Base-by-base conservation (phyloP, 2,888 invertebrate species). In the Empis livida region DNA sequence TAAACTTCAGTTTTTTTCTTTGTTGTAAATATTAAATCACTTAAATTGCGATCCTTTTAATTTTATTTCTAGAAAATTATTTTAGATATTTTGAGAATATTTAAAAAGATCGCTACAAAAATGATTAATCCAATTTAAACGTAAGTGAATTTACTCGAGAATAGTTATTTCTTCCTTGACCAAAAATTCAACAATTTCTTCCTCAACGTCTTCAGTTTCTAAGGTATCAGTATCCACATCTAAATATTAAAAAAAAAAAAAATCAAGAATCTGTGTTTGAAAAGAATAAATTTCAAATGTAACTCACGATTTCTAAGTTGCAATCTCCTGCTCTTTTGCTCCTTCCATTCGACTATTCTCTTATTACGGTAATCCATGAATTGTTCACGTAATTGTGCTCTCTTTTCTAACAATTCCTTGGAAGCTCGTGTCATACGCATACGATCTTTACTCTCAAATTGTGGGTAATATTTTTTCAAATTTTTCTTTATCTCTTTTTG, bases 121-220 rank as follows among this genome's bases (percentile, higher is more conserved):
- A 27, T 27, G 23, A 27, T 27, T 27, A 27, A 27, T 27, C 23
- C 23, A 27, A 9, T 27, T 27, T 27, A 6, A 27, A 27, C 23
- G 23, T 37, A 37, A 46, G 56, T 57, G 54, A 60, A 59, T 57
- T n/a, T 83, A 87, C 75, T 88, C 88, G 65, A 88, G 74, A 57
- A 80, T 70, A 16, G 81, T 84, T 62, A 80, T 78, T 78, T 95
- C 94, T 76, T 95, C 93, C 78, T 94, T 94, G 67, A 95, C 81
- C 77, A 96, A 89, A 84, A 95, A 94, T 83, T 96, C 95, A 62
- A 96, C 85, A 64, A 86, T 77, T 75, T 96, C 95, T 67, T 95
- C 95, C 67, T 93, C 92, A 61, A 91, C 81, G 68, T 92, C 91
- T 63, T 92, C 89, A 45, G 85, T 84, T 66, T 89, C 88, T 58